Percentiles rank a stretch among this genome's conserved stretches.
Evolutionary conservation across 2,113 vertebrate species (phyloP).

Genomic region (Maccullochella peelii): DNA sequence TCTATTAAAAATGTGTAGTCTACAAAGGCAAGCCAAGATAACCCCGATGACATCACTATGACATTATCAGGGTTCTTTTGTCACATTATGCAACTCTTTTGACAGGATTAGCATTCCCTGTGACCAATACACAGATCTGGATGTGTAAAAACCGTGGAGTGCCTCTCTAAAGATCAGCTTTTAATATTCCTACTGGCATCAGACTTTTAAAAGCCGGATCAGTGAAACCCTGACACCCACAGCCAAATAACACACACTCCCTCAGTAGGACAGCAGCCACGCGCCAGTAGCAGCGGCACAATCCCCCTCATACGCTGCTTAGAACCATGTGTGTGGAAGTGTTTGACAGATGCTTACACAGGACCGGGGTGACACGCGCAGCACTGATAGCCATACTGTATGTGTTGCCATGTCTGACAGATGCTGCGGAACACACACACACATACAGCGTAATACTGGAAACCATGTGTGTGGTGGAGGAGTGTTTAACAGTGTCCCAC

Average conservation of each 20-base stretch:
- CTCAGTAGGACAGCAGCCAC: background rate
- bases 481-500: slow-evolving; percentile 33
- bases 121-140: background rate
- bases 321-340: slow-evolving; percentile 64
- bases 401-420: slow-evolving; percentile 51
- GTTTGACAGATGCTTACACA: slow-evolving; percentile 65
- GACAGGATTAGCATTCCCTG: background rate
- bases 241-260: background rate
- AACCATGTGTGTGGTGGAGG: slow-evolving; percentile 43
- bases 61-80: background rate
- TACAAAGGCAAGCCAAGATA: background rate
- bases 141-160: background rate
- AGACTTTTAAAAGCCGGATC: background rate
- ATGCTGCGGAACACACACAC: slow-evolving; percentile 24
- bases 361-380: slow-evolving; percentile 35
- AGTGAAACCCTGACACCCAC: background rate
- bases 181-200: background rate
- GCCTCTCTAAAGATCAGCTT: background rate
- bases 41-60: background rate
- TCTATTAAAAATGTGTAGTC: background rate
- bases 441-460: slow-evolving; percentile 9
- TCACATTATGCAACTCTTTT: background rate
- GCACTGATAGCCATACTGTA: slow-evolving; percentile 35
- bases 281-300: slow-evolving; percentile 60
- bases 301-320: slow-evolving; percentile 47